Conservation (phyloP, 2,797 vertebrate species). For the Ateles fusciceps region DNA sequence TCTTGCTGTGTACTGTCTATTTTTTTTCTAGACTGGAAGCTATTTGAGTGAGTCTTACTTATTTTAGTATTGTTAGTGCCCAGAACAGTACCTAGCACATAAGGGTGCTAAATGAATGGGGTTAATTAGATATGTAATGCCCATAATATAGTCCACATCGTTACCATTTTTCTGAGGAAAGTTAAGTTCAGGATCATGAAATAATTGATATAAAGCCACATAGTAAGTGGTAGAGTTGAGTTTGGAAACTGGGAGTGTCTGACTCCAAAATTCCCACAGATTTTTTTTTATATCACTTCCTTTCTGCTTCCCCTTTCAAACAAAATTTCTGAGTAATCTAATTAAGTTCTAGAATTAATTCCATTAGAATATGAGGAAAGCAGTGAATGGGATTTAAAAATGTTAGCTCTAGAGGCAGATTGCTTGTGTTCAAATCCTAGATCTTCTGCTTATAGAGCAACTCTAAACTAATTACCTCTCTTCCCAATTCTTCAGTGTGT, state of each 20-base stretch:
- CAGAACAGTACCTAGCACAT: background rate
- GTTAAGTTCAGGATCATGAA: background rate
- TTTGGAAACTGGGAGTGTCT: background rate
- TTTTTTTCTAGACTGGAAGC: background rate
- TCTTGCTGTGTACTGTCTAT: background rate
- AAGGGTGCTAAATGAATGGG: background rate
- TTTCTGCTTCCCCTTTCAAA: slow-evolving; percentile 5
- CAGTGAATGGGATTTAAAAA: background rate
- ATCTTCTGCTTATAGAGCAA: background rate
- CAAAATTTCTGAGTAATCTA: background rate
- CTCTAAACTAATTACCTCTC: background rate
- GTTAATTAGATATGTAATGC: background rate
- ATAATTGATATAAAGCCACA: slow-evolving; percentile 1
- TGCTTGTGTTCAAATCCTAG: background rate
- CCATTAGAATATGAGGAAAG: background rate
- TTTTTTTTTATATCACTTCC: background rate
- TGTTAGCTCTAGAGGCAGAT: background rate
- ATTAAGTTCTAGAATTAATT: slow-evolving; percentile 8
- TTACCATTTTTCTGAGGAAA: background rate
- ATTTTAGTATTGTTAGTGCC: background rate
- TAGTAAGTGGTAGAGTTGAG: background rate
- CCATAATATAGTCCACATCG: background rate
- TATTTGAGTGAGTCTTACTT: background rate
- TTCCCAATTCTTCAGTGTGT: background rate
- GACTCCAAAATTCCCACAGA: background rate